Evolutionary conservation across 2,797 vertebrate genomes (phyloP).

Genomic region (Argyrosomus regius): DNA sequence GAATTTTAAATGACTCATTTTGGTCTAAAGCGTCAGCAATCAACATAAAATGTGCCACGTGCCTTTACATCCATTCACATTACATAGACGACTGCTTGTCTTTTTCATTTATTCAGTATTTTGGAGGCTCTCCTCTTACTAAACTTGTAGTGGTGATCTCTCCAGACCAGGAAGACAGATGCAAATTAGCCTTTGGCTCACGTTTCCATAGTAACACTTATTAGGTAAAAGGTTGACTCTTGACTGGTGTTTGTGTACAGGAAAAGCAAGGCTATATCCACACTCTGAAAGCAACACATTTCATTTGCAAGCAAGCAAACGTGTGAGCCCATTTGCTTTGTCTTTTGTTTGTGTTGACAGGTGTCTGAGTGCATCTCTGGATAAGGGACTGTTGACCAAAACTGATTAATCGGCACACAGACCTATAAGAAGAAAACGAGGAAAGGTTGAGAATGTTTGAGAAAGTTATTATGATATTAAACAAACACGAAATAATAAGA

Average conservation of each 20-base stretch:
- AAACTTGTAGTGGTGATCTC: constrained; percentile 21
- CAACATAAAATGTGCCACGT: neutral
- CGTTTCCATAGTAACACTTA: constrained; percentile 74
- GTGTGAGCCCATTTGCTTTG: neutral
- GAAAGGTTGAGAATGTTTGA: neutral
- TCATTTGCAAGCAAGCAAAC: neutral
- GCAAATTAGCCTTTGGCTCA: constrained; percentile 65
- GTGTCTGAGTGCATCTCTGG: constrained; percentile 13
- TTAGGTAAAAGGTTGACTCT: constrained; percentile 70
- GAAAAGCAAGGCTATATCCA: constrained; percentile 9
- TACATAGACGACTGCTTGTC: neutral
- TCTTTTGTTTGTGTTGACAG: constrained; percentile 20
- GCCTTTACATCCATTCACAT: neutral
- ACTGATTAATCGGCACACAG: neutral
- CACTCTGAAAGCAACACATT: constrained; percentile 26
- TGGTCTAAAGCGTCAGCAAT: neutral
- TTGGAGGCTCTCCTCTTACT: neutral
- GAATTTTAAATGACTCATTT: no score
- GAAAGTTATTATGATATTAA: constrained; percentile 19
- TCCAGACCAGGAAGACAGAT: constrained; percentile 37
- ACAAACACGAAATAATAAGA: constrained; percentile 32
- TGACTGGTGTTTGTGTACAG: constrained; percentile 53
- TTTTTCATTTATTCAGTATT: constrained; percentile 10
- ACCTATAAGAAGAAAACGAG: neutral
- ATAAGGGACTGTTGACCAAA: neutral